Percentiles rank a stretch among this genome's conserved stretches.
These are phyloP conservation scores for Acrossocheilus fasciatus DNA, from an alignment of 2,797 vertebrate genomes.

Conservation along the genomic window DNA sequence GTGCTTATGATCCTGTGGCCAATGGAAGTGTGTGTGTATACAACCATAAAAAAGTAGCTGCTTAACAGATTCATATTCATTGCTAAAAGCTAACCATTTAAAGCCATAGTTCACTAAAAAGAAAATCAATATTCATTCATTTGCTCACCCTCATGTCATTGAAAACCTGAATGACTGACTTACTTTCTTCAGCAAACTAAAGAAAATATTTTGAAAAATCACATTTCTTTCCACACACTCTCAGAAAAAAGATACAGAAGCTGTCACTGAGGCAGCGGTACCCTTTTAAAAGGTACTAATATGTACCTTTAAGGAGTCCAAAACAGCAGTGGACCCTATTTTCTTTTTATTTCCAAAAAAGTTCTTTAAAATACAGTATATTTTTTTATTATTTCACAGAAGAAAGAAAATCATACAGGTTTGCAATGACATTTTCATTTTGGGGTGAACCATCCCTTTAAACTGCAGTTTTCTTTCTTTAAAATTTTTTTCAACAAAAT, in stretches of 20 bases:
- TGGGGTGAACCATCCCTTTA: neutral
- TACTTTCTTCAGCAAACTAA: neutral
- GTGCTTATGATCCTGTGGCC: constrained; percentile 8
- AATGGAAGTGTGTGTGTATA: constrained; percentile 20
- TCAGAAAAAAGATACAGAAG: neutral
- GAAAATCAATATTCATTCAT: neutral
- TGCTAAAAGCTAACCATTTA: neutral
- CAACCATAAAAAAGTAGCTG: neutral
- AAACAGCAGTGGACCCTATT: neutral
- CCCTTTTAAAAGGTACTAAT: neutral
- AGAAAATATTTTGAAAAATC: neutral
- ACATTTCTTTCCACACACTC: neutral
- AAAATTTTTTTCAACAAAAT: neutral
- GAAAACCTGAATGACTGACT: neutral
- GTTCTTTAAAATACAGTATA: neutral
- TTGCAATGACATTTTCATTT: neutral
- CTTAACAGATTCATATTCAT: neutral
- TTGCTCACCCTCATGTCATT: neutral
- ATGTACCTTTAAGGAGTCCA: neutral
- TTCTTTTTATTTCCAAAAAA: neutral
- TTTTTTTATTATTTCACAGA: neutral
- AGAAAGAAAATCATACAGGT: neutral
- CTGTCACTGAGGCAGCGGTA: neutral
- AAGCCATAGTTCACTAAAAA: neutral
- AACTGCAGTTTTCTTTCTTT: neutral